Percentiles rank a stretch among this genome's conserved stretches.
Conservation (phyloP, 2,888 invertebrate genomes). For the Ganaspis brasiliensis region DNA sequence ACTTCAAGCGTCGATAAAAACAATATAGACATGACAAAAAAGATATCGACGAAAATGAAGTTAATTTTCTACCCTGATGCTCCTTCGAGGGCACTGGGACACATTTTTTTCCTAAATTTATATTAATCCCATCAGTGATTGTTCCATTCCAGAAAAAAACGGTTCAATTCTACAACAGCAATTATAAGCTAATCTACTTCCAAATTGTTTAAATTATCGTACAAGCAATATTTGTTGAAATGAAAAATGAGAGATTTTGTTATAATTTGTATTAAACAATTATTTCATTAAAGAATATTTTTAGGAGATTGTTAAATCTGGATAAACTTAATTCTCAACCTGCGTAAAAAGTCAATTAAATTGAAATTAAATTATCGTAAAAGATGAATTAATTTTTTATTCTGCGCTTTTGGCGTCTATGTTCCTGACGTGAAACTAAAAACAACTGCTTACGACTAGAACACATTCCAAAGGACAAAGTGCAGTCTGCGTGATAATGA, state of each 20-base stretch:
- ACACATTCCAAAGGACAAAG: constrained; percentile 39
- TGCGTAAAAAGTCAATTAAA: too few relatives aligned
- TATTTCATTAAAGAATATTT: too few relatives aligned
- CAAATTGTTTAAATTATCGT: too few relatives aligned
- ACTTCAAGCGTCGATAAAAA: constrained; percentile 21
- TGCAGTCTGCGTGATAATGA: constrained; percentile 38
- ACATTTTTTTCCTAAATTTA: constrained; percentile 44
- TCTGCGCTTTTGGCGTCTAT: neutral
- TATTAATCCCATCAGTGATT: neutral
- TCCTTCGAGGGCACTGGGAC: constrained; percentile 71
- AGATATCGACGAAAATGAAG: constrained; percentile 64
- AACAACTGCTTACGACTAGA: constrained; percentile 21
- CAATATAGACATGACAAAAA: constrained; percentile 46
- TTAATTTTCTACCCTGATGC: constrained; percentile 69
- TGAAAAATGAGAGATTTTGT: too few relatives aligned
- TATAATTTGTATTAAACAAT: too few relatives aligned
- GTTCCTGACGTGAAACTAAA: constrained; percentile 7
- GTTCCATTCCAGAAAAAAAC: neutral
- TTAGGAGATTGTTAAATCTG: too few relatives aligned
- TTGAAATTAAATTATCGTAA: neutral
- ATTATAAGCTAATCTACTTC: too few relatives aligned
- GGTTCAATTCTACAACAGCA: too few relatives aligned
- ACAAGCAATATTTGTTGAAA: too few relatives aligned
- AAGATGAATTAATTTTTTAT: neutral
- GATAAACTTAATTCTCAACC: too few relatives aligned